Evolutionary conservation across 1,140 invertebrate species (phyloP), one percentile per base, ranked within the genome.

Genomic region (Aphelinus certus): DNA sequence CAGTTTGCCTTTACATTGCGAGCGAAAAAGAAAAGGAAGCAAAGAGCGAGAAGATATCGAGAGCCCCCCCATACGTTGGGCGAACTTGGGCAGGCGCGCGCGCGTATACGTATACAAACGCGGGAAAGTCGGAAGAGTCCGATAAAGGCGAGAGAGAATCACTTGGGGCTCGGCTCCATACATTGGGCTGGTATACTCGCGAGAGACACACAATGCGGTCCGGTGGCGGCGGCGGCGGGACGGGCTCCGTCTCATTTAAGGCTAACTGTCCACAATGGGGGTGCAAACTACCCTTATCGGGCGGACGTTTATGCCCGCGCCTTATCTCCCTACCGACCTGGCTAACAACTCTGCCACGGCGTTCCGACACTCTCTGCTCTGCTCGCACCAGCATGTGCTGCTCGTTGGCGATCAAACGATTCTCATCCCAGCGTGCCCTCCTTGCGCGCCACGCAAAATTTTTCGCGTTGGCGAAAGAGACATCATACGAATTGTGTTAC

Each of bases 271-370:
- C 84, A 84, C 85, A 87, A 85, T 82, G 79, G 80, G 84, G 83
- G 85, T 85, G 86, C 82, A 87, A 88, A 87, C 85, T 84, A 80
- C 86, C 81, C 82, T 88, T 88, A 88, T 88, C 87, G 85, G 85
- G 77, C 68, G 81, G 79, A 82, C 85, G 84, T 88, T 88, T 86
- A 88, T 85, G 84, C 81, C 85, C 84, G 79, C 76, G 80, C 82
- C 85, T 87, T 88, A 88, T 87, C 86, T 84, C 66, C 62, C 73
- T 76, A 42, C 4, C 51, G 4, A 4, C 51, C 51, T 53, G 51
- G 4, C 51, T 53, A 4, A 53, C 51, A 26, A 26, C 26, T 26
- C 26, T 26, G 26, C 26, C 26, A 26, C 26, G 26, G 26, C 26
- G 26, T 53, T 9, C 51, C 4, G 57, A n/a, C 57, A 60, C 26